Conservation (phyloP, 1,140 invertebrate genomes). For the Cotesia chilonis region DNA sequence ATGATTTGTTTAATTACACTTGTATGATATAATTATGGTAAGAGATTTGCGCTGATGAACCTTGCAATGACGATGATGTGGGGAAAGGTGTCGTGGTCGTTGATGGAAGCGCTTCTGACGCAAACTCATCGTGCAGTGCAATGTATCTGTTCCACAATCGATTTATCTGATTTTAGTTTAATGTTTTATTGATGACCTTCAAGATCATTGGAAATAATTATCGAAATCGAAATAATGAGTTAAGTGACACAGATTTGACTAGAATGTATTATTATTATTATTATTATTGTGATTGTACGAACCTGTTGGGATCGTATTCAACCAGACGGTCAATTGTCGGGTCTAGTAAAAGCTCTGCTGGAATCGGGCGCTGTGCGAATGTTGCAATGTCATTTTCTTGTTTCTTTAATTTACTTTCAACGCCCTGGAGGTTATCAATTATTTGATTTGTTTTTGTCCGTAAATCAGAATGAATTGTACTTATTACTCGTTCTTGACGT, state of each 20-base stretch:
- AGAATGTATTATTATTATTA: too few relatives aligned
- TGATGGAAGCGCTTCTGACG: constrained; percentile 51
- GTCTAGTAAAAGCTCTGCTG: constrained; percentile 77
- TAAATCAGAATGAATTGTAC: constrained; percentile 85
- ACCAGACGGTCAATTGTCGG: constrained; percentile 79
- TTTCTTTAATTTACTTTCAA: constrained; percentile 83
- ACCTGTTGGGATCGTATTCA: constrained; percentile 78
- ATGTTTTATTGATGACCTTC: background rate
- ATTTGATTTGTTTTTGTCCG: constrained; percentile 84
- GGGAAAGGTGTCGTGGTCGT: constrained; percentile 52
- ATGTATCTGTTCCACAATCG: constrained; percentile 44
- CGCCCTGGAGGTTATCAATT: constrained; percentile 85
- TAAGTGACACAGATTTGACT: too few relatives aligned
- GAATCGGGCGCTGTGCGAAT: constrained; percentile 75
- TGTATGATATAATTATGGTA: background rate
- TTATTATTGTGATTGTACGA: constrained; percentile 40
- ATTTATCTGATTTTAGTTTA: background rate
- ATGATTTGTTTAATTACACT: too few relatives aligned
- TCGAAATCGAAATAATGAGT: too few relatives aligned
- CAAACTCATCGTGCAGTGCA: constrained; percentile 50
- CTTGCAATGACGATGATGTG: constrained; percentile 48
- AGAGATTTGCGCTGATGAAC: constrained; percentile 53
- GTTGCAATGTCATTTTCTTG: constrained; percentile 80
- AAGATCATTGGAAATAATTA: background rate
- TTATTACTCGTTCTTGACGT: constrained; percentile 85